phyloP scores from a whole-genome alignment of 2,888 invertebrate genomes.

The Timandra comae region DNA sequence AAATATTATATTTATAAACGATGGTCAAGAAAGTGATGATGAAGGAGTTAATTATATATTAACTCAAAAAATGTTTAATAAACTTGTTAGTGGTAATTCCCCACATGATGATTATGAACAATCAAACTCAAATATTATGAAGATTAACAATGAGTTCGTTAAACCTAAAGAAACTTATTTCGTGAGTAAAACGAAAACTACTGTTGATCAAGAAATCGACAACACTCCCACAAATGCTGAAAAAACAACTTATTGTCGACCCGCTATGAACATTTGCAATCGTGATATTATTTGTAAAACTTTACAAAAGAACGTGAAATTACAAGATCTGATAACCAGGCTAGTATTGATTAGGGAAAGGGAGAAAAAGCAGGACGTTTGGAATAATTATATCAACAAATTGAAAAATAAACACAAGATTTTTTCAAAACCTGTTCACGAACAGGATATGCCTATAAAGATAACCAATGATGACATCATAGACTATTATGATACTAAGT shows the following conservation, averaged over 20 bases:
- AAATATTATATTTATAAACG: too few relatives aligned
- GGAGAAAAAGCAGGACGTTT: constrained; percentile 42
- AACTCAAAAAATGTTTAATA: too few relatives aligned
- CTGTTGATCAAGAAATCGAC: too few relatives aligned
- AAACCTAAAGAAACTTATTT: too few relatives aligned
- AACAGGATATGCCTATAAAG: too few relatives aligned
- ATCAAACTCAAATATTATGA: too few relatives aligned
- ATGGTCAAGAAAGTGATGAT: too few relatives aligned
- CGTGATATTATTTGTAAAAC: constrained; percentile 39
- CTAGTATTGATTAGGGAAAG: constrained; percentile 36
- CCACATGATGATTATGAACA: too few relatives aligned
- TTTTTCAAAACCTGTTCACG: constrained; percentile 11
- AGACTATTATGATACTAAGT: constrained; percentile 27
- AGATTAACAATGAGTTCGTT: too few relatives aligned
- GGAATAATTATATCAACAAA: constrained; percentile 54
- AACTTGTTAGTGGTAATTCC: too few relatives aligned
- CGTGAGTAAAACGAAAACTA: too few relatives aligned
- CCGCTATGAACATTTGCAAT: constrained; percentile 29
- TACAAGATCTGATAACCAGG: constrained; percentile 39
- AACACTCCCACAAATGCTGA: constrained; percentile 24
- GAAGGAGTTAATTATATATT: too few relatives aligned
- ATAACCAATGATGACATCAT: constrained; percentile 12
- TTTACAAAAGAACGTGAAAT: constrained; percentile 38
- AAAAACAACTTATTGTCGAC: constrained; percentile 45
- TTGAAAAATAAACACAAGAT: constrained; percentile 40